These are phyloP conservation scores for Artemia sinica DNA, from an alignment of 2,888 invertebrate species.

Conservation along the genomic window DNA sequence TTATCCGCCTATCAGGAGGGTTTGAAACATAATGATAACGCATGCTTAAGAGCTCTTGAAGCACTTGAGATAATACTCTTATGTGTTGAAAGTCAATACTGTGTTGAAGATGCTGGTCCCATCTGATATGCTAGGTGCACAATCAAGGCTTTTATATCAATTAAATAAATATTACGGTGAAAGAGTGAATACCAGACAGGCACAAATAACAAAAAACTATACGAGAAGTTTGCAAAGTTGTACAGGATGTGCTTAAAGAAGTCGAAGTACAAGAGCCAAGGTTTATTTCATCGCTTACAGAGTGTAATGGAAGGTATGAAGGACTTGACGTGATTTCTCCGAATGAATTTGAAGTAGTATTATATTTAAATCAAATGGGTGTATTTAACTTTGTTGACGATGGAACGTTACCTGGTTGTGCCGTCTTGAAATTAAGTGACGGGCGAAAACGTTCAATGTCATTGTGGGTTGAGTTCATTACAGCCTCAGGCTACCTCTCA, in stretches of 20 bases:
- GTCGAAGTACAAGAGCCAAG: slow-evolving; percentile 86
- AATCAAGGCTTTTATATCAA: slow-evolving; percentile 85
- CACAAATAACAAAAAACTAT: slow-evolving; percentile 69
- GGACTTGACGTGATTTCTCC: slow-evolving; percentile 85
- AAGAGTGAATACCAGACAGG: slow-evolving; percentile 66
- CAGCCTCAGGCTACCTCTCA: slow-evolving; percentile 81
- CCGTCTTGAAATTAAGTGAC: slow-evolving; percentile 81
- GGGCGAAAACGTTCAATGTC: slow-evolving; percentile 92
- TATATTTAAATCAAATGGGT: slow-evolving; percentile 92
- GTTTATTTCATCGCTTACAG: slow-evolving; percentile 74
- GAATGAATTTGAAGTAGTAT: slow-evolving; percentile 79
- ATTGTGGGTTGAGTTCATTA: slow-evolving; percentile 92
- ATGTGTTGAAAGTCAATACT: background rate
- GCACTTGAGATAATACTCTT: background rate
- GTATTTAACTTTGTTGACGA: slow-evolving; percentile 94
- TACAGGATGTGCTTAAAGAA: slow-evolving; percentile 84
- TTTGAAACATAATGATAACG: background rate
- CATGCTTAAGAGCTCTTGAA: slow-evolving; percentile 4
- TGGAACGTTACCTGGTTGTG: slow-evolving; percentile 78
- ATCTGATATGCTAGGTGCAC: slow-evolving; percentile 81
- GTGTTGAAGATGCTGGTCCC: slow-evolving; percentile 61
- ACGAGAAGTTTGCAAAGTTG: slow-evolving; percentile 72
- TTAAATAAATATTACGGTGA: slow-evolving; percentile 85
- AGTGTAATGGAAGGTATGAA: slow-evolving; percentile 74
- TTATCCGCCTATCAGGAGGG: slow-evolving; percentile 6